A percentile compares a stretch with the other conserved stretches of the same genome.
Evolutionary conservation across 1,140 invertebrate species (phyloP).

Genomic region (Leptopilina clavipes): DNA sequence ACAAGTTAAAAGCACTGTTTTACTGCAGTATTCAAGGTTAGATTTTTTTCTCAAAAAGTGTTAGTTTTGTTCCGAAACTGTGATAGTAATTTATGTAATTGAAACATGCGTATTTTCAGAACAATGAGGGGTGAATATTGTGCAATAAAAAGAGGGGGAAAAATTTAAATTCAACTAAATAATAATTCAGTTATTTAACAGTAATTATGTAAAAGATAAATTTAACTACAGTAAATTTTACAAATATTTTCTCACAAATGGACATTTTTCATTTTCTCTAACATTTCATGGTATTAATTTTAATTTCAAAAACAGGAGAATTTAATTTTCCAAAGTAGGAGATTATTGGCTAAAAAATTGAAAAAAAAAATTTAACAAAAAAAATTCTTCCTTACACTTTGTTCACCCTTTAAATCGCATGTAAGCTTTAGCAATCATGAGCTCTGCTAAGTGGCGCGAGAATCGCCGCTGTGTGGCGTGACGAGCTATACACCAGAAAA

Average conservation of each 20-base stretch:
- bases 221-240: no score
- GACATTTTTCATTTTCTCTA: no score
- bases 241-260: no score
- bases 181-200: no score
- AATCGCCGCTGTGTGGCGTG: conserved; percentile 4
- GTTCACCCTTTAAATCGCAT: conserved; percentile 23
- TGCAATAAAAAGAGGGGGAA: neutral
- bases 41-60: conserved; percentile 30
- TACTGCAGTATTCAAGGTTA: conserved; percentile 35
- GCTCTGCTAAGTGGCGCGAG: conserved; percentile 18
- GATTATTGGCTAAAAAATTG: neutral
- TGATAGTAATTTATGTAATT: conserved; percentile 34
- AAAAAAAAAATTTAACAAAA: neutral
- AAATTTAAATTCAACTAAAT: no score
- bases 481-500: neutral
- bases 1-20: conserved; percentile 34
- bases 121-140: neutral
- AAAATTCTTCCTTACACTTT: neutral
- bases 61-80: conserved; percentile 34
- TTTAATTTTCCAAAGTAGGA: no score
- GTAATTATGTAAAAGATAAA: no score
- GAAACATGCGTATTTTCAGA: conserved; percentile 21
- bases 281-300: no score
- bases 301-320: neutral
- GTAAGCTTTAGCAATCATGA: conserved; percentile 31